Base-by-base conservation (phyloP, 92 coral and sea anemone species). In the Palythoa grandiflora region DNA sequence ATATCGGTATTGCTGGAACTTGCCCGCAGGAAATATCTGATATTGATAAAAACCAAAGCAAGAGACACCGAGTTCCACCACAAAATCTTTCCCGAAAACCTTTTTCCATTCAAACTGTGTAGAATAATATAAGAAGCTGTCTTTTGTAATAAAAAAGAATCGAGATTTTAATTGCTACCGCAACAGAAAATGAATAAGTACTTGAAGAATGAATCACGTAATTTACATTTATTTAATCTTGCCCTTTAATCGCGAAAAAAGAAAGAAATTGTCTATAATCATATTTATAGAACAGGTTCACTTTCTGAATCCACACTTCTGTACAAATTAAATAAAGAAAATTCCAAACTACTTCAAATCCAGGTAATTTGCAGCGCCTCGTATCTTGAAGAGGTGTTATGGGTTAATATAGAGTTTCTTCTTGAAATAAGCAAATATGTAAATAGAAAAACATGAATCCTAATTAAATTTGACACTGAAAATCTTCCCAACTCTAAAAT, bases 371-470 rank as follows among this genome's bases (percentile, higher is more conserved):
- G 10, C 50, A 4, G 7, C 50, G 50, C 7, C 2, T 44, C 50
- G 50, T n/a, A 63, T 63, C 36, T 38, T 77, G 3, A 9, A 68
- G 5, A 9, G 48, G 44, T 37, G 40, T 61, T 28, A 63, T 80
- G 75, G 65, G 47, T 51, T 63, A 65, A 78, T 47, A 81, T 28
- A 80, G 65, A 40, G 50, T 80, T 47, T 8, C 28, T 68, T 28
- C 28, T 68, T 28, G 86, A 65, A 65, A 66, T 74, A 81, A 66
- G 19, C 59, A 48, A 50, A 40, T 48, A 65, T 65, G 44, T 44
- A 81, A 47, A 65, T 28, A 81, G 63, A 60, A 53, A 57, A 65
- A 20, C 86, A 63, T 51, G 75, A 65, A 48, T 81, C 21, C 86
- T 66, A 68, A 65, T 81, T 68, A 81, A 81, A 66, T 28, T 81